Percentiles rank a stretch among this genome's conserved stretches.
These are phyloP conservation scores for Callorhinus ursinus DNA, from an alignment of 2,113 vertebrate genomes.

Conservation along the genomic window DNA sequence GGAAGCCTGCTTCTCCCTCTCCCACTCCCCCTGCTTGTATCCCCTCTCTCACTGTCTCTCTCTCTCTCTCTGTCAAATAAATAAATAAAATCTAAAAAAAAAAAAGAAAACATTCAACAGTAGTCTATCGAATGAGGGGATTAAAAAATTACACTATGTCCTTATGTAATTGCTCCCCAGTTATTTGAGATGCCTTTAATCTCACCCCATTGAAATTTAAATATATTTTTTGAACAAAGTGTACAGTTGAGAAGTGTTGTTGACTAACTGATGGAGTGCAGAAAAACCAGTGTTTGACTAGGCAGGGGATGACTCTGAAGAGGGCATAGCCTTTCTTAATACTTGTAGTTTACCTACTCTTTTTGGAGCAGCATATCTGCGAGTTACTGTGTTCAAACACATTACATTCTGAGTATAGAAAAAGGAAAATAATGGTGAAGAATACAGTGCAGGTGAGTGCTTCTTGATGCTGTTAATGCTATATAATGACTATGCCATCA, in stretches of 20 bases:
- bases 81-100: no score
- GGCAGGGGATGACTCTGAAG: slow-evolving; percentile 2
- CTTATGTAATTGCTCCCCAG: neutral
- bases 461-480: neutral
- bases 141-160: neutral
- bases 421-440: neutral
- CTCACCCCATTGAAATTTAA: slow-evolving; percentile 8
- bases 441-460: neutral
- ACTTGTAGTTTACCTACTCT: neutral
- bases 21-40: no score
- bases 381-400: slow-evolving; percentile 1
- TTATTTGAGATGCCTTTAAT: neutral
- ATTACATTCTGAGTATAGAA: neutral
- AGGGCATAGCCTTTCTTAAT: neutral
- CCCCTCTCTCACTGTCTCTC: no score
- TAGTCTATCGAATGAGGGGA: neutral
- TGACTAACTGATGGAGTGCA: neutral
- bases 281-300: neutral
- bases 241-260: neutral
- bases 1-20: no score
- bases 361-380: neutral
- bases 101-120: neutral
- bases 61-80: no score
- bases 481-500: neutral
- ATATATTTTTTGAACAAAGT: neutral